Evolutionary conservation across 2,113 vertebrate genomes (phyloP).

Genomic region (Isurus oxyrinchus): DNA sequence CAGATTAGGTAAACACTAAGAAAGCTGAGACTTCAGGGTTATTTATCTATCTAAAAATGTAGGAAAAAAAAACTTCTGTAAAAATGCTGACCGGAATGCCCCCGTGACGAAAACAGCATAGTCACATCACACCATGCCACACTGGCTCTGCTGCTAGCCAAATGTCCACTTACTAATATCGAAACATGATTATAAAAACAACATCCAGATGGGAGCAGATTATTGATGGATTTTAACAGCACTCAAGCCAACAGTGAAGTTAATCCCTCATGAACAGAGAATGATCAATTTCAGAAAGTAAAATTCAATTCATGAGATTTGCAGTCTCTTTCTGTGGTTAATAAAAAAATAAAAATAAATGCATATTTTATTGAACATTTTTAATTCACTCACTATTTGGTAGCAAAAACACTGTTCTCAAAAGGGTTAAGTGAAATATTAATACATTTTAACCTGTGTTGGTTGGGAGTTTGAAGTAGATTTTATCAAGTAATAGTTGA

Average conservation of each 20-base stretch:
- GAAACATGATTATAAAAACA: conserved; percentile 2
- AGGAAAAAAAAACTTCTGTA: not conserved
- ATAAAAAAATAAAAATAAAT: not conserved
- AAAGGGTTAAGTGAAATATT: not conserved
- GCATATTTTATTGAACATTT: not conserved
- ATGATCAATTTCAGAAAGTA: not conserved
- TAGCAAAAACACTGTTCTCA: not conserved
- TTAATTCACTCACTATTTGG: not conserved
- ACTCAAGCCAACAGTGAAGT: not conserved
- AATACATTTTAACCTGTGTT: not conserved
- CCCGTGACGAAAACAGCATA: not conserved
- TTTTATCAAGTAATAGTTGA: not conserved
- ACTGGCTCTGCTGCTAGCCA: not conserved
- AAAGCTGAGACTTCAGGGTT: not conserved
- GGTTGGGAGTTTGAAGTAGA: not conserved
- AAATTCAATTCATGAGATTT: not conserved
- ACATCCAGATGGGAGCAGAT: not conserved
- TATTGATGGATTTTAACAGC: not conserved
- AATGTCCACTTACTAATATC: conserved; percentile 7
- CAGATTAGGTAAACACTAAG: not conserved
- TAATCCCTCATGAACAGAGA: not conserved
- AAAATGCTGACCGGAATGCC: not conserved
- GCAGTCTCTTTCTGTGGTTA: not conserved
- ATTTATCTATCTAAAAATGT: not conserved
- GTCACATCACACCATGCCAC: not conserved